Conservation (phyloP, 2,797 vertebrate genomes). For the Silurus aristotelis region DNA sequence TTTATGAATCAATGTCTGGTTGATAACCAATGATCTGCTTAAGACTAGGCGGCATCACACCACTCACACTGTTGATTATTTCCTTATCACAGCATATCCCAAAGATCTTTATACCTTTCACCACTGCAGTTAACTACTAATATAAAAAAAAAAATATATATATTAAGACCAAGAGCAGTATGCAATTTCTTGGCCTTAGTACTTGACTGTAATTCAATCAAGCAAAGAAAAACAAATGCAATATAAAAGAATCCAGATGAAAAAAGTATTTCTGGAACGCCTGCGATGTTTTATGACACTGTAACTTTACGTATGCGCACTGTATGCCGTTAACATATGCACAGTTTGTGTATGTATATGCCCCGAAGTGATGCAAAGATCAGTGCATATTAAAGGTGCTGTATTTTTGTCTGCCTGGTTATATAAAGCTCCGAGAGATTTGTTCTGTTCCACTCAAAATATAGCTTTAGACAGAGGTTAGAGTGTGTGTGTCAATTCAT, state of each 20-base stretch:
- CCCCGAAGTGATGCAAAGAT: constrained; percentile 36
- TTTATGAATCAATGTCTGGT: background rate
- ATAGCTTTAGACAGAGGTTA: constrained; percentile 11
- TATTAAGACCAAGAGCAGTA: too few species aligned
- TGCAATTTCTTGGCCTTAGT: too few species aligned
- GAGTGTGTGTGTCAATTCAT: background rate
- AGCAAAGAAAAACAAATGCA: background rate
- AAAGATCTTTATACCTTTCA: too few species aligned
- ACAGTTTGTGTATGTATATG: constrained; percentile 11
- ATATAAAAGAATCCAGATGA: background rate
- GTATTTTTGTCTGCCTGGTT: constrained; percentile 48
- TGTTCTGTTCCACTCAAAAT: constrained; percentile 47
- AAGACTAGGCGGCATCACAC: background rate
- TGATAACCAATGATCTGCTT: background rate
- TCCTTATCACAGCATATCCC: background rate
- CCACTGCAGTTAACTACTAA: too few species aligned
- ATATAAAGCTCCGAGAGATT: constrained; percentile 46
- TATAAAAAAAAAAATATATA: too few species aligned
- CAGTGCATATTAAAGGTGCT: constrained; percentile 34
- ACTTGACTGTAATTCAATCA: background rate
- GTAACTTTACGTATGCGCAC: background rate
- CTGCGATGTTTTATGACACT: background rate
- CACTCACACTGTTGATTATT: background rate
- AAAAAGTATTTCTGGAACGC: background rate
- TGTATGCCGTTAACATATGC: background rate